Evolutionary conservation across 2,888 invertebrate genomes (phyloP).

Genomic region (Clostera curtula): DNA sequence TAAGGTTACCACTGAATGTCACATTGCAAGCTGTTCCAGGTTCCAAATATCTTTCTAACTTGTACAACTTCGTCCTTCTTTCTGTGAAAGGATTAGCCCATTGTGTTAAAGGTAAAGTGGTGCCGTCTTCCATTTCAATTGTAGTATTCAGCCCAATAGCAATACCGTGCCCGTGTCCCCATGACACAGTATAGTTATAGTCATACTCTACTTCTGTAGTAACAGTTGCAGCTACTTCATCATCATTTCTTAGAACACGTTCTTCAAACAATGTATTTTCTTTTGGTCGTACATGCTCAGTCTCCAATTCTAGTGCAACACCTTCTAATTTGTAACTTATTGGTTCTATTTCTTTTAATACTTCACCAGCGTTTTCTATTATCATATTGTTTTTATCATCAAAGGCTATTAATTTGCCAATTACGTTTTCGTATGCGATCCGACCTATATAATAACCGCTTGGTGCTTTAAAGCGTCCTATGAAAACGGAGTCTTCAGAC

Average conservation of each 20-base stretch:
- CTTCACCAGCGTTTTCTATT: constrained; percentile 78
- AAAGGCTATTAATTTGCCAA: constrained; percentile 81
- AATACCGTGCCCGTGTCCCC: constrained; percentile 86
- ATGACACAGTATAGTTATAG: constrained; percentile 81
- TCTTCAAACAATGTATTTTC: constrained; percentile 73
- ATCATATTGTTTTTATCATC: constrained; percentile 74
- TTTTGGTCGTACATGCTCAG: constrained; percentile 62
- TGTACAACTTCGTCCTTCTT: constrained; percentile 72
- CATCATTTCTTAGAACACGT: constrained; percentile 67
- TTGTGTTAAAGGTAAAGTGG: constrained; percentile 73
- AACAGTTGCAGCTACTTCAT: constrained; percentile 75
- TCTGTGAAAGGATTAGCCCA: constrained; percentile 80
- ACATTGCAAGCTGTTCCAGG: constrained; percentile 90
- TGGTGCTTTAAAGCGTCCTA: constrained; percentile 50
- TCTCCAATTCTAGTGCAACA: constrained; percentile 74
- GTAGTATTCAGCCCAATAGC: constrained; percentile 81
- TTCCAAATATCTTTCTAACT: constrained; percentile 79
- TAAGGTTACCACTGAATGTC: constrained; percentile 82
- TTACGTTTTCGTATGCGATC: constrained; percentile 77
- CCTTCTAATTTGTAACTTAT: constrained; percentile 82
- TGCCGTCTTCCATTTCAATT: constrained; percentile 76
- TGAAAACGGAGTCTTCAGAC: constrained; percentile 50
- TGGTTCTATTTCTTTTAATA: constrained; percentile 88
- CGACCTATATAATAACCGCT: constrained; percentile 78
- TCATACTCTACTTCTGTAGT: constrained; percentile 84